Percentiles rank a stretch among this genome's conserved stretches.
Conservation (phyloP, 2,113 vertebrate species). For the Nyctibius bracteatus region DNA sequence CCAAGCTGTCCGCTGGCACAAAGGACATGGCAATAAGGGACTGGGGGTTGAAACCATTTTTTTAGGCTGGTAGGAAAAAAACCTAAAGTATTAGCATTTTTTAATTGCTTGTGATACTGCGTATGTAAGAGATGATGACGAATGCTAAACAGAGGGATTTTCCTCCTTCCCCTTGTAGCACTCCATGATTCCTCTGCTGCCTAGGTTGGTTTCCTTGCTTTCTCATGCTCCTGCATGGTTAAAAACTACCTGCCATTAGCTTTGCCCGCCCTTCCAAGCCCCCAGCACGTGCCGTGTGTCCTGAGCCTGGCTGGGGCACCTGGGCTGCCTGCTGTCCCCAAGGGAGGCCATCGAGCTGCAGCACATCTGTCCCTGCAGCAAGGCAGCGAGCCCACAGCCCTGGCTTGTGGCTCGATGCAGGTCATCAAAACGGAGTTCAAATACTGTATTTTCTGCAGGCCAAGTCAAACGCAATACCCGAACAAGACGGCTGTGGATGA, state of each 20-base stretch:
- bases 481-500: rapidly evolving
- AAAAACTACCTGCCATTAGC: rapidly evolving
- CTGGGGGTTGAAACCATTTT: neutral
- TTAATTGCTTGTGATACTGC: neutral
- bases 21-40: neutral
- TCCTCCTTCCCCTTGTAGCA: neutral
- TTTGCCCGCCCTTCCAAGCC: neutral
- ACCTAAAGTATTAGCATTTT: neutral
- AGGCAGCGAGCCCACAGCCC: rapidly evolving
- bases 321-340: neutral
- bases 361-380: neutral
- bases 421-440: neutral
- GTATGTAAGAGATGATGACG: neutral
- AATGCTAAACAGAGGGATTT: neutral
- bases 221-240: neutral
- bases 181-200: neutral
- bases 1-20: neutral
- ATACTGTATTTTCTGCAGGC: neutral
- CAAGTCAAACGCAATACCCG: neutral
- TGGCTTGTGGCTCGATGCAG: rapidly evolving
- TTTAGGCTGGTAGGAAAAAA: neutral
- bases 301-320: neutral
- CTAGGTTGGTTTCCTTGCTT: neutral
- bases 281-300: neutral
- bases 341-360: rapidly evolving